Percentiles rank a stretch among this genome's conserved stretches.
Conservation (phyloP, 2,797 vertebrate genomes). For the Poecilia velifera region DNA sequence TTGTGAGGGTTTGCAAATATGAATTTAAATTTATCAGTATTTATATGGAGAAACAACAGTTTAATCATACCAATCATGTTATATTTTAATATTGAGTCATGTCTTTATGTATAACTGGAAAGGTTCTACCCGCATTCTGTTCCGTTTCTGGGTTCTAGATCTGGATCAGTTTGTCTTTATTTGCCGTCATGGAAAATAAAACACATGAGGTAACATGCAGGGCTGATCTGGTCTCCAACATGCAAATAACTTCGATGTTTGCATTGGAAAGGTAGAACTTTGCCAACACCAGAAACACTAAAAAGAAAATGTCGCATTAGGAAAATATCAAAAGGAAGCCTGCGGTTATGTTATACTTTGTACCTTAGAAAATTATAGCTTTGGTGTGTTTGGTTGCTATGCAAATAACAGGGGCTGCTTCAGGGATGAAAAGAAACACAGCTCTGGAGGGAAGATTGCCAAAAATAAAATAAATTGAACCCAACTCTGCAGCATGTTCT, state of each 20-base stretch:
- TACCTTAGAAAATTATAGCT: neutral
- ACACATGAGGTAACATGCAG: constrained; percentile 24
- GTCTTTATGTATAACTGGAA: neutral
- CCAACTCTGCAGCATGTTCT: neutral
- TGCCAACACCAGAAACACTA: neutral
- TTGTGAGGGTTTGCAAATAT: neutral
- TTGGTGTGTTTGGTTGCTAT: constrained; percentile 4
- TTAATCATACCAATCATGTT: neutral
- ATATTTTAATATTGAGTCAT: neutral
- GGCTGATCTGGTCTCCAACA: constrained; percentile 4
- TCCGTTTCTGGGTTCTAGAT: neutral
- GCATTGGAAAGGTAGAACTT: neutral
- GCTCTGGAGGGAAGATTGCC: constrained; percentile 2
- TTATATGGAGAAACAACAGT: neutral
- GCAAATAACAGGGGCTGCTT: neutral
- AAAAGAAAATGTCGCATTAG: neutral
- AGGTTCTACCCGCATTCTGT: neutral
- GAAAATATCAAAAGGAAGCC: neutral
- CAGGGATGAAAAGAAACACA: constrained; percentile 7
- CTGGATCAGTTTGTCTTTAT: neutral
- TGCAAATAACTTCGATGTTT: constrained; percentile 11
- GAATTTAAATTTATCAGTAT: neutral
- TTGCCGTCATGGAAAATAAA: neutral
- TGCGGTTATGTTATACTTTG: neutral
- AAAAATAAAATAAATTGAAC: constrained; percentile 1